phyloP scores from a whole-genome alignment of 92 coral and sea anemone species.

The Virgularia gustaviana region DNA sequence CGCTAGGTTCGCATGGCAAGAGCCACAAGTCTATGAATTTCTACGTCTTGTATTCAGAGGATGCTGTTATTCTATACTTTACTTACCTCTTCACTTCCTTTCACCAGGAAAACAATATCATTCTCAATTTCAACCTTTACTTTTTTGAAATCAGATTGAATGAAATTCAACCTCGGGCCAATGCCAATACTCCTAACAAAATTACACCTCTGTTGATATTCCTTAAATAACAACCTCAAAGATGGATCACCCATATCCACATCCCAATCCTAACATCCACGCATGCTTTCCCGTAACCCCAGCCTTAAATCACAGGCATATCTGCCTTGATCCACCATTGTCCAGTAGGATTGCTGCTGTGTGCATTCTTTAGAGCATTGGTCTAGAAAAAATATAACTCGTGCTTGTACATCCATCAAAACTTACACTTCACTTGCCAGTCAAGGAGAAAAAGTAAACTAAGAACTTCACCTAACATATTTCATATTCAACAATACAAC shows the following conservation, averaged over 20 bases:
- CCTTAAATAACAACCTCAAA: constrained; percentile 16
- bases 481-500: too few species aligned
- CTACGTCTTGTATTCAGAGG: constrained; percentile 53
- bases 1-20: constrained; percentile 27
- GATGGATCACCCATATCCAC: constrained; percentile 43
- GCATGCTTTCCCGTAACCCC: constrained; percentile 47
- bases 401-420: not conserved
- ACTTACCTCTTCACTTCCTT: constrained; percentile 44
- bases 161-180: constrained; percentile 11
- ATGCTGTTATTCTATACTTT: constrained; percentile 51
- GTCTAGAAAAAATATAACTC: constrained; percentile 15
- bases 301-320: constrained; percentile 39
- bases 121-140: constrained; percentile 23
- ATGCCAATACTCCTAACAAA: constrained; percentile 17
- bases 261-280: constrained; percentile 49
- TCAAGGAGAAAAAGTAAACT: not conserved
- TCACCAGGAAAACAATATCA: constrained; percentile 30
- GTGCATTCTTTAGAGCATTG: constrained; percentile 13
- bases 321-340: constrained; percentile 53
- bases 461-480: not conserved
- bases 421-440: not conserved
- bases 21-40: constrained; percentile 50
- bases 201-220: constrained; percentile 27
- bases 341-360: constrained; percentile 38
- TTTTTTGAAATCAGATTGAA: constrained; percentile 17